Percentiles rank a stretch among this genome's conserved stretches.
Evolutionary conservation across 2,797 vertebrate species (phyloP).

Genomic region (Dicrostonyx torquatus): DNA sequence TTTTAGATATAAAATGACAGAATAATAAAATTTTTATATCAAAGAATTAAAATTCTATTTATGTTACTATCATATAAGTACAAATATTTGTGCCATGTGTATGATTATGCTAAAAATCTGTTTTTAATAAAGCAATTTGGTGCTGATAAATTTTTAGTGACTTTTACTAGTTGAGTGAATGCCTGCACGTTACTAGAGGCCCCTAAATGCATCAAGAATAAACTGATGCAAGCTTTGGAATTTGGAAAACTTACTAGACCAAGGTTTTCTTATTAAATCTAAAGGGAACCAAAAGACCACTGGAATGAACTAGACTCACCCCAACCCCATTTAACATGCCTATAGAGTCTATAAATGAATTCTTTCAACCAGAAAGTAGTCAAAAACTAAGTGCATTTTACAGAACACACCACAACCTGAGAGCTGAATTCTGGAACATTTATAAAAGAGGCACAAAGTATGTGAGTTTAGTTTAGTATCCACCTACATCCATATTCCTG

Average conservation of each 20-base stretch:
- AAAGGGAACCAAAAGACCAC: slow-evolving; percentile 57
- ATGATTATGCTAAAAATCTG: slow-evolving; percentile 62
- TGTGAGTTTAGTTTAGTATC: neutral
- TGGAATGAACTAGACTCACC: slow-evolving; percentile 58
- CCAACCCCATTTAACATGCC: slow-evolving; percentile 32
- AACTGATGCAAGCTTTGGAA: slow-evolving; percentile 48
- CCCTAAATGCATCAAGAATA: slow-evolving; percentile 42
- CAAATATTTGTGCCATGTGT: slow-evolving; percentile 59
- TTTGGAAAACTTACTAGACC: slow-evolving; percentile 67
- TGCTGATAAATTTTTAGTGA: slow-evolving; percentile 59
- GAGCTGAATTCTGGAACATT: slow-evolving; percentile 46
- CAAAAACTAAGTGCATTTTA: slow-evolving; percentile 54
- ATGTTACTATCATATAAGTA: slow-evolving; percentile 15
- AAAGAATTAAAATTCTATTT: slow-evolving; percentile 55
- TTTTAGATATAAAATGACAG: slow-evolving; percentile 52
- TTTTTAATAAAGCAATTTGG: slow-evolving; percentile 66
- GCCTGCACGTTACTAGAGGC: slow-evolving; percentile 37
- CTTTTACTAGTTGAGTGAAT: slow-evolving; percentile 70
- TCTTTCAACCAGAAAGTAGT: slow-evolving; percentile 47
- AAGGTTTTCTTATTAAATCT: slow-evolving; percentile 72
- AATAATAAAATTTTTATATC: slow-evolving; percentile 28
- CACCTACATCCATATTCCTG: neutral
- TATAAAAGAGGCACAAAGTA: slow-evolving; percentile 31
- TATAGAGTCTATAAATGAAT: slow-evolving; percentile 64
- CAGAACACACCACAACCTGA: slow-evolving; percentile 42